Base-by-base conservation (phyloP, 2,113 vertebrate genomes). In the Symphodus melops region DNA sequence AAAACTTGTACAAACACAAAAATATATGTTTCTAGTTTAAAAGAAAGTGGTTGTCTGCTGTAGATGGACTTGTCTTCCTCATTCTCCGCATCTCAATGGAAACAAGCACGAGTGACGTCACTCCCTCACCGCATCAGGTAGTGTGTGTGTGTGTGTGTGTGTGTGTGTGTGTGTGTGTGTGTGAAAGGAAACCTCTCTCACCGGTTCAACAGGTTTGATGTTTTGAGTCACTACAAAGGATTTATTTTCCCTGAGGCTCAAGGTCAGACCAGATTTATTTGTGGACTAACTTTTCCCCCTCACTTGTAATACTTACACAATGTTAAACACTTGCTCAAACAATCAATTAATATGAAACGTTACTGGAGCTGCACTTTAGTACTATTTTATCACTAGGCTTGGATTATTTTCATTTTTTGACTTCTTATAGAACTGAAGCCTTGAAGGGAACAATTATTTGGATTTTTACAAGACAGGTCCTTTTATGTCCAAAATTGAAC, bases 21-120 rank as follows among this genome's bases (percentile, higher is more conserved):
- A 33, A 33, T 33, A 33, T 33, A 33, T 5, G 4, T 5, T 5
- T 5, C 28, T 33, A 33, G 28, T 33, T 33, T 6, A 33, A 33
- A 33, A 33, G 28, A 33, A 33, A 33, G 28, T 33, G 3, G 28
- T 33, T 33, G 17, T 48, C n/a, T 3, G 1, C 36, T 1, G 9
- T 14, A 16, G 48, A 55, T 13, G 20, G 42, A 36, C 44, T 75
- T n/a, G 9, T 72, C 83, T 88, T 92, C 89, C 89, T 92, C 81
- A 68, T 90, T 88, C 84, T 46, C 83, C 74, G 13, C 9, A 17
- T 84, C 65, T 36, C 55, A 64, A 17, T 20, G 62, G 65, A 61
- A 49, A 33, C 23, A 0, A 37, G 33, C 12, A 2, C 13, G 3
- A 52, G 16, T 90, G 86, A 88, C 85, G 87, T 90, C 39, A 14